phyloP scores from a whole-genome alignment of 2,113 vertebrate genomes.

The Rissa tridactyla region DNA sequence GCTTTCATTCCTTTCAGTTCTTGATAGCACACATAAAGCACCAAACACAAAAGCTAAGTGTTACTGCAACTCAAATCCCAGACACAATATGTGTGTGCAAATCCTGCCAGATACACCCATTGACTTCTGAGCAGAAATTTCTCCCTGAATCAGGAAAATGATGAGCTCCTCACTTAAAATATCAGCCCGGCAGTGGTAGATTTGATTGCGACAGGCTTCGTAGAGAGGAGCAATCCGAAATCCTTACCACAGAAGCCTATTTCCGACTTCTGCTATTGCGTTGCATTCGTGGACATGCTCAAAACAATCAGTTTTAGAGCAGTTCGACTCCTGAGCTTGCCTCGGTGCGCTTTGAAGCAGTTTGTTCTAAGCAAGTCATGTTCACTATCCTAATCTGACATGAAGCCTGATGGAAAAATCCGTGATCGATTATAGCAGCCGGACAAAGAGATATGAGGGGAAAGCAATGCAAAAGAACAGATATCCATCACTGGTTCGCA shows the following conservation, averaged over 20 bases:
- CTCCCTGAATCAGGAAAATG: neutral
- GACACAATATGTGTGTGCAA: neutral
- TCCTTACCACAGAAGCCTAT: neutral
- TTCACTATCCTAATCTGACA: constrained; percentile 72
- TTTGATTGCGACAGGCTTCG: neutral
- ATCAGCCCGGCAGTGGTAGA: too few species aligned
- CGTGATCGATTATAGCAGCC: constrained; percentile 65
- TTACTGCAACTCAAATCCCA: neutral
- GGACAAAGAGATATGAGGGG: constrained; percentile 56
- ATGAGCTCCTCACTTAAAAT: neutral
- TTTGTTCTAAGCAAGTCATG: constrained; percentile 74
- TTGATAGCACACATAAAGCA: neutral
- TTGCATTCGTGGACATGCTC: neutral
- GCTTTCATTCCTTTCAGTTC: neutral
- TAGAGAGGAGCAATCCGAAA: neutral
- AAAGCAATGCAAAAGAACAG: constrained; percentile 44
- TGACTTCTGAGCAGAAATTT: neutral
- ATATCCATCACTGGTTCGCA: constrained; percentile 54
- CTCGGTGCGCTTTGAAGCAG: constrained; percentile 70
- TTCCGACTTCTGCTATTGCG: neutral
- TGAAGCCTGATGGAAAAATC: constrained; percentile 74
- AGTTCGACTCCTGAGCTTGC: constrained; percentile 67
- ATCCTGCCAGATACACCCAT: neutral
- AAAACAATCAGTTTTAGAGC: constrained; percentile 55
- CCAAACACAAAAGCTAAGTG: neutral